Conservation (phyloP, 2,888 invertebrate genomes). For the Apotomis turbidana region DNA sequence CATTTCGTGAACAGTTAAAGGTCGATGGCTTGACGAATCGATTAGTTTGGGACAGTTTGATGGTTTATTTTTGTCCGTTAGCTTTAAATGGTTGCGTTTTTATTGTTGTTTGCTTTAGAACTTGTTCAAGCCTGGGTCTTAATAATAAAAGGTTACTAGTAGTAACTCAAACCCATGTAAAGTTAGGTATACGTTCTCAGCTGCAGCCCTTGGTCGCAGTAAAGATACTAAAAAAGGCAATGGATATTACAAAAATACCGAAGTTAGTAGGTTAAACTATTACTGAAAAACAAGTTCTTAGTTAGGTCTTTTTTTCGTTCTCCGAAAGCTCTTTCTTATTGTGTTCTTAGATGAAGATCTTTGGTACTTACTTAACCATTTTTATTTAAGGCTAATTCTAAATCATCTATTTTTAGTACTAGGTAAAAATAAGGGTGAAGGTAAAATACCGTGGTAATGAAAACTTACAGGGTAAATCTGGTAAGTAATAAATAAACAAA, state of each 20-base stretch:
- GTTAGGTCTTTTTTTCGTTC: too few species aligned
- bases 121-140: background rate
- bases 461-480: background rate
- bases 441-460: background rate
- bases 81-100: constrained; percentile 6
- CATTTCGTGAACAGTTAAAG: constrained; percentile 46
- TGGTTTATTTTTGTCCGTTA: constrained; percentile 20
- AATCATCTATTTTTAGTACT: background rate
- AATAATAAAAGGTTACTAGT: background rate
- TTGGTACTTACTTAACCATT: background rate
- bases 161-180: too few species aligned
- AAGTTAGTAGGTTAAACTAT: too few species aligned
- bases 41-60: constrained; percentile 20
- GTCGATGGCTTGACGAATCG: constrained; percentile 39
- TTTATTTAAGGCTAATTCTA: background rate
- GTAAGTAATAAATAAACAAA: constrained; percentile 1
- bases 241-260: too few species aligned
- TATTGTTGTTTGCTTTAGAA: background rate
- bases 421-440: background rate
- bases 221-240: too few species aligned
- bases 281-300: too few species aligned
- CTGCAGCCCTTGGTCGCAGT: too few species aligned
- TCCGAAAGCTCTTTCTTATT: too few species aligned
- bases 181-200: too few species aligned
- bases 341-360: background rate